phyloP scores from a whole-genome alignment of 2,888 invertebrate species.

The Cryptus viduatorius region DNA sequence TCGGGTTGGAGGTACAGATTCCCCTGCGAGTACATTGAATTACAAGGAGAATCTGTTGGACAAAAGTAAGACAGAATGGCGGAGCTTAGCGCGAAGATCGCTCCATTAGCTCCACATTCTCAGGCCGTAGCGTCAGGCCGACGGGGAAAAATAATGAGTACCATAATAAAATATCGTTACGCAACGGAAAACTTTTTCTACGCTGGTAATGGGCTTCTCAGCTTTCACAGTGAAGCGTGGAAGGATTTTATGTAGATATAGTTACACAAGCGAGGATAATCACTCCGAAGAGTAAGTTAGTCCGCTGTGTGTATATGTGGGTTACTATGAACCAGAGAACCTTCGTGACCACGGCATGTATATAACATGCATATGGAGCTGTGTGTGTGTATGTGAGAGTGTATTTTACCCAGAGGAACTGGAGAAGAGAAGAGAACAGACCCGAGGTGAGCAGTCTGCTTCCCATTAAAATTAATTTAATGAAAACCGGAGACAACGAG shows the following conservation, averaged over 20 bases:
- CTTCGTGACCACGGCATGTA: constrained; percentile 19
- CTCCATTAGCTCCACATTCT: constrained; percentile 18
- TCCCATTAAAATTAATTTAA: constrained; percentile 51
- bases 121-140: constrained; percentile 2
- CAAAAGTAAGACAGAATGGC: constrained; percentile 12
- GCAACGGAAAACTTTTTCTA: constrained; percentile 59
- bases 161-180: constrained; percentile 66
- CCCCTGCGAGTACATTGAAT: not conserved
- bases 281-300: constrained; percentile 38
- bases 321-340: constrained; percentile 18
- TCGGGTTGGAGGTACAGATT: not conserved
- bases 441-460: constrained; percentile 29
- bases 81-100: not conserved
- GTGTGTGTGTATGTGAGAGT: not conserved
- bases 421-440: constrained; percentile 25
- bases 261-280: constrained; percentile 26
- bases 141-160: constrained; percentile 62
- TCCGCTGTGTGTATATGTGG: constrained; percentile 10
- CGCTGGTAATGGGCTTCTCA: constrained; percentile 52
- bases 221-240: constrained; percentile 29
- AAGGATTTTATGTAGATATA: constrained; percentile 13
- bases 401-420: constrained; percentile 24
- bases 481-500: constrained; percentile 31
- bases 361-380: not conserved
- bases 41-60: constrained; percentile 23